A percentile compares a stretch with the other conserved stretches of the same genome.
Conservation (phyloP, 2,797 vertebrate genomes). For the Hirundo rustica region DNA sequence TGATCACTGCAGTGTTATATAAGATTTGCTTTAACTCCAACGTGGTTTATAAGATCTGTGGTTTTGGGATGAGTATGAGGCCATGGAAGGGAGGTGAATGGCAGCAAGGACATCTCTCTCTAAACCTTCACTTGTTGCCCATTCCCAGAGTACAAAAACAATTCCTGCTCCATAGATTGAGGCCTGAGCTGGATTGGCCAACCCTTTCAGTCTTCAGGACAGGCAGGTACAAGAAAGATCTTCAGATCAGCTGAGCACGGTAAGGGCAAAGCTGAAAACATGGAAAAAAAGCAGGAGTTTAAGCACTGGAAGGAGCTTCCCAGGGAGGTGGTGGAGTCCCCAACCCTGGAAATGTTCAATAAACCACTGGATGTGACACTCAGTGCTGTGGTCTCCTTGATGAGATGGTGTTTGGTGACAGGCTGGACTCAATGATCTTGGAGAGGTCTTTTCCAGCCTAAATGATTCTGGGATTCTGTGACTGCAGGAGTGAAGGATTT, state of each 20-base stretch:
- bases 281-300: neutral
- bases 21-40: neutral
- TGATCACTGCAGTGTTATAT: neutral
- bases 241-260: neutral
- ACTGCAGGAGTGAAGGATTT: neutral
- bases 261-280: neutral
- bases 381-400: neutral
- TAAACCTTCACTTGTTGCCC: neutral
- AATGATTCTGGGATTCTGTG: neutral
- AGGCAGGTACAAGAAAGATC: neutral
- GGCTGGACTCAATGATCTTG: neutral
- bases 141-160: neutral
- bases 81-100: neutral
- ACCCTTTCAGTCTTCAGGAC: neutral
- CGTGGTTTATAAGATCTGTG: neutral
- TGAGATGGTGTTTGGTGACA: neutral
- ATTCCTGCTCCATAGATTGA: neutral
- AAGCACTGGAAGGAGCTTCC: neutral
- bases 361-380: accelerated
- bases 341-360: neutral
- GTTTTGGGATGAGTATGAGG: neutral
- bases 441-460: neutral
- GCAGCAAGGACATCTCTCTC: neutral
- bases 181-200: neutral
- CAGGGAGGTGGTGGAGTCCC: neutral